Evolutionary conservation across 2,113 vertebrate species (phyloP).

Genomic region (Oenanthe oenanthe): DNA sequence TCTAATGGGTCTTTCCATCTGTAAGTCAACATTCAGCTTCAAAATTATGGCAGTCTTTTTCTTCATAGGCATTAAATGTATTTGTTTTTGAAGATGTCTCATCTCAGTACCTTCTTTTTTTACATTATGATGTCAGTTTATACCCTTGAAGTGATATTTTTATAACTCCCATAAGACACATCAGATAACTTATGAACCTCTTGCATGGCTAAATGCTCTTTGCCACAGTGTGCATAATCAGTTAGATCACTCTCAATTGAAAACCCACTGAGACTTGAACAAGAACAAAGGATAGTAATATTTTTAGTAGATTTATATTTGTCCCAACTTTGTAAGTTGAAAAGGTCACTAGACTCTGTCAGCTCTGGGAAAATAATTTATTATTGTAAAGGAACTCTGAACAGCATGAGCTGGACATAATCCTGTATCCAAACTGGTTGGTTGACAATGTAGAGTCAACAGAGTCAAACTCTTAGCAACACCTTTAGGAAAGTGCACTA

Average conservation of each 20-base stretch:
- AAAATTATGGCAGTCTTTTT: neutral
- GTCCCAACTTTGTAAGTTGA: neutral
- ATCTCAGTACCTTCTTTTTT: neutral
- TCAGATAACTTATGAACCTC: neutral
- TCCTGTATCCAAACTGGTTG: neutral
- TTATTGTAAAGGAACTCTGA: neutral
- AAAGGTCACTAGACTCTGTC: neutral
- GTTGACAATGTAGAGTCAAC: neutral
- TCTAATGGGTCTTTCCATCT: conserved; percentile 56
- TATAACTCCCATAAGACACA: neutral
- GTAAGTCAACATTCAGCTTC: conserved; percentile 28
- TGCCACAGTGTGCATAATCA: neutral
- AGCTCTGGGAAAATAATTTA: neutral
- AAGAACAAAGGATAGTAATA: neutral
- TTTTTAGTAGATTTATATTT: conserved; percentile 14
- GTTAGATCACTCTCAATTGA: neutral
- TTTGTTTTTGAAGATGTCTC: neutral
- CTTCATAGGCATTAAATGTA: neutral
- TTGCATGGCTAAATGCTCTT: neutral
- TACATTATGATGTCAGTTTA: neutral
- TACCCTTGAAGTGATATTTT: neutral
- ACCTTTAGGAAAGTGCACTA: neutral
- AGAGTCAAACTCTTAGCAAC: neutral
- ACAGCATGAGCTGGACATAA: neutral
- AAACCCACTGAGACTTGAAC: neutral